A percentile compares a stretch with the other conserved stretches of the same genome.
Evolutionary conservation across 2,888 invertebrate species (phyloP).

Genomic region (Parnassius mnemosyne): DNA sequence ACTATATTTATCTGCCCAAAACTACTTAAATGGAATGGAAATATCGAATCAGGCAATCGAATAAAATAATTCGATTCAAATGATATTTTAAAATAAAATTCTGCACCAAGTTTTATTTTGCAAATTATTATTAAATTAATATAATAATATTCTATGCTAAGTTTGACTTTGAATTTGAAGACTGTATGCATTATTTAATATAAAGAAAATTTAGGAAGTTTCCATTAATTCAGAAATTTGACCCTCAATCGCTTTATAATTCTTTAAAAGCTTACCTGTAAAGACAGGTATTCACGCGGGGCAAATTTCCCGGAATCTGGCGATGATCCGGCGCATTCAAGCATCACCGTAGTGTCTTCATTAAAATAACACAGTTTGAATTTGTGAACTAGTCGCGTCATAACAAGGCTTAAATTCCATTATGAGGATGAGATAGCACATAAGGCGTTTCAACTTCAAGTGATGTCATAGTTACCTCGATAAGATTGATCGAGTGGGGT

Average conservation of each 20-base stretch:
- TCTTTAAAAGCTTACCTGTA: constrained; percentile 60
- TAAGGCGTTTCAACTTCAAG: constrained; percentile 40
- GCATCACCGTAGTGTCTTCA: constrained; percentile 54
- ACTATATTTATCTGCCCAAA: too few species aligned
- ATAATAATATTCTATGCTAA: too few species aligned
- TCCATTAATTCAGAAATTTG: too few species aligned
- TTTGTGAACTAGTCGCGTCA: constrained; percentile 2
- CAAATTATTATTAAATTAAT: too few species aligned
- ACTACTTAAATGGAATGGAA: too few species aligned
- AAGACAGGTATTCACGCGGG: constrained; percentile 77
- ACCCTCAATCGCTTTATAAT: constrained; percentile 28
- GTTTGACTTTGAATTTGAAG: too few species aligned
- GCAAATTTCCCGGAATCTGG: constrained; percentile 79
- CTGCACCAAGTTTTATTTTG: too few species aligned
- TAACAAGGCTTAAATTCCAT: constrained; percentile 35
- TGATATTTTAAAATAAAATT: too few species aligned
- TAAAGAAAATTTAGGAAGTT: too few species aligned
- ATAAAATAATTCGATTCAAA: too few species aligned
- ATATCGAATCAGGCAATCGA: too few species aligned
- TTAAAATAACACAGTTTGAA: constrained; percentile 36
- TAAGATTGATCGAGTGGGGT: constrained; percentile 81
- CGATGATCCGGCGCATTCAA: constrained; percentile 76
- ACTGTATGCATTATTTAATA: too few species aligned
- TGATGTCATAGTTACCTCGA: constrained; percentile 60
- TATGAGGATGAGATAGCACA: background rate